These are phyloP conservation scores for Imbricaverruca yamaguchii DNA, from an alignment of 2,888 invertebrate species.

Conservation along the genomic window DNA sequence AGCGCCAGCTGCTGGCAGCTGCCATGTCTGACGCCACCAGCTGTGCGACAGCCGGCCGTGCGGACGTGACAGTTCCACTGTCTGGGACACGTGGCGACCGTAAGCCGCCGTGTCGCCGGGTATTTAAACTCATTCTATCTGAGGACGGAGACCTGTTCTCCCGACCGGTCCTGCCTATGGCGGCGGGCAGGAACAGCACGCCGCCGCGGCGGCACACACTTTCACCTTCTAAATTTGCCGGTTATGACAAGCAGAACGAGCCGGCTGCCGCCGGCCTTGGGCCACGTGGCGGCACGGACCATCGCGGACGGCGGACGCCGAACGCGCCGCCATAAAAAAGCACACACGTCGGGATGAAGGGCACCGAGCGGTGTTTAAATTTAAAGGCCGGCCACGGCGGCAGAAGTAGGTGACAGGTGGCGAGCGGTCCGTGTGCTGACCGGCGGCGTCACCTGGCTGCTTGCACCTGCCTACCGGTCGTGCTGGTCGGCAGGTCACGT, in stretches of 20 bases:
- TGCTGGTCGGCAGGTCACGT: too few species aligned
- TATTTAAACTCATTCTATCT: too few species aligned
- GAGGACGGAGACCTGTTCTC: too few species aligned
- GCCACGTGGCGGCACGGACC: neutral
- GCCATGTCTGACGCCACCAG: too few species aligned
- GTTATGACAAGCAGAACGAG: neutral
- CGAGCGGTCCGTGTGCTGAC: neutral
- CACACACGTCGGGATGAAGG: neutral
- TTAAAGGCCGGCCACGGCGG: neutral
- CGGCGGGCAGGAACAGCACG: too few species aligned
- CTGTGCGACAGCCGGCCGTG: too few species aligned
- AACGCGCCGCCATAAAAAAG: neutral
- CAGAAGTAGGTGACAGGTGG: conserved; percentile 13
- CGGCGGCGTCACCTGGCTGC: neutral
- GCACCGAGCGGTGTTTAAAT: neutral
- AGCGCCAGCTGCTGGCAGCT: too few species aligned
- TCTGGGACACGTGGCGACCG: too few species aligned
- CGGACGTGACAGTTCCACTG: too few species aligned
- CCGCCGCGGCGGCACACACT: neutral
- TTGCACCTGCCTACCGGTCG: neutral
- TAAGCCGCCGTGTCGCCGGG: too few species aligned
- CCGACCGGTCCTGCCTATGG: too few species aligned
- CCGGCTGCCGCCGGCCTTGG: neutral
- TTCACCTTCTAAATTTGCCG: neutral
- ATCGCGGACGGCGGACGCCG: neutral